Evolutionary conservation across 2,888 invertebrate species (phyloP).

Genomic region (Tinea semifulvella): DNA sequence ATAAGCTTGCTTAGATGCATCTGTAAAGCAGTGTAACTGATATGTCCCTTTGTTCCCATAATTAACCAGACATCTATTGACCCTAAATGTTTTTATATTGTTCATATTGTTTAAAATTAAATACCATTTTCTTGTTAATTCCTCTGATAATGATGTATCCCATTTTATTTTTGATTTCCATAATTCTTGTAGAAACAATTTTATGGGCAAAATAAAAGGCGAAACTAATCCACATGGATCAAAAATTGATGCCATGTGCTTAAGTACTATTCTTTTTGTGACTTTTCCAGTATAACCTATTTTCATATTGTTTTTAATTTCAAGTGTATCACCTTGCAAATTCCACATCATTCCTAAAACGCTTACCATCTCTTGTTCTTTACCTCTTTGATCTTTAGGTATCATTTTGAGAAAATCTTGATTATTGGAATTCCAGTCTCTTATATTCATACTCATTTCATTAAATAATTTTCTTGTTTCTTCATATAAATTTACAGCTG

Average conservation of each 20-base stretch:
- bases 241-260: constrained; percentile 4
- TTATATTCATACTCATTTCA: constrained; percentile 1
- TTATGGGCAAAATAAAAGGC: background rate
- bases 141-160: background rate
- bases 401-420: constrained; percentile 13
- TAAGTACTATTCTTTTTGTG: constrained; percentile 1
- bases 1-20: constrained; percentile 16
- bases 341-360: constrained; percentile 16
- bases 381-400: constrained; percentile 8
- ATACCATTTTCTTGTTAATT: background rate
- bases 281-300: no score
- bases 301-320: constrained; percentile 13
- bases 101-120: background rate
- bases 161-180: constrained; percentile 7
- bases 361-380: constrained; percentile 8
- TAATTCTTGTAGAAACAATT: constrained; percentile 8
- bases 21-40: constrained; percentile 17
- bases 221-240: constrained; percentile 11
- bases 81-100: background rate
- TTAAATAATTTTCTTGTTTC: constrained; percentile 1
- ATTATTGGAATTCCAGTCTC: constrained; percentile 18
- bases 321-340: constrained; percentile 12
- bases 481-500: background rate
- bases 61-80: background rate
- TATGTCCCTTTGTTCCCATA: background rate